phyloP scores from a whole-genome alignment of 2,113 vertebrate genomes.

The Platichthys flesus region DNA sequence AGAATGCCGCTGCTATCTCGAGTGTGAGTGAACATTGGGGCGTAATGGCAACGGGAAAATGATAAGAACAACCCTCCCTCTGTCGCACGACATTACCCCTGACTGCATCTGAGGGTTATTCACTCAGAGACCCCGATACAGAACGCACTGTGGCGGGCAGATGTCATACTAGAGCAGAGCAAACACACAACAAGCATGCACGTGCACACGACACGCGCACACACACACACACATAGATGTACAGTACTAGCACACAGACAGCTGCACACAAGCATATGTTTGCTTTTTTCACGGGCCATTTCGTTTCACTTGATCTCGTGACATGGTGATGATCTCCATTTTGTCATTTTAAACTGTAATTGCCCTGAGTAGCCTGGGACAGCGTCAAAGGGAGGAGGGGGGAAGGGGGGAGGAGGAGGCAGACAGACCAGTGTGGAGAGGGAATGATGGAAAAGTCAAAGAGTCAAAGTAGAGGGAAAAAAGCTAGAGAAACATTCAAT shows the following conservation, averaged over 20 bases:
- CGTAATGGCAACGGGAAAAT: conserved; percentile 54
- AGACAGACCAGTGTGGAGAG: background rate
- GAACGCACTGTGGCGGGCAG: conserved; percentile 52
- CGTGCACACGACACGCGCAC: conserved; percentile 2
- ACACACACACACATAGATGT: background rate
- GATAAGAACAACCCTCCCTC: conserved; percentile 49
- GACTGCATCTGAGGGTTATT: conserved; percentile 53
- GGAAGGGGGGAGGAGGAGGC: background rate
- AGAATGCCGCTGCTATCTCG: conserved; percentile 32
- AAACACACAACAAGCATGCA: conserved; percentile 21
- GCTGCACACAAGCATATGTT: conserved; percentile 43
- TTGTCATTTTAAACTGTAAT: conserved; percentile 78
- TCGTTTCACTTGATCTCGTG: conserved; percentile 73
- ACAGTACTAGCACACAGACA: conserved; percentile 1
- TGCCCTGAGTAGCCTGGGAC: conserved; percentile 53
- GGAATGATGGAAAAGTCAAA: conserved; percentile 30
- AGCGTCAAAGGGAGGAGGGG: conserved; percentile 13
- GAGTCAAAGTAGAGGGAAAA: conserved; percentile 1
- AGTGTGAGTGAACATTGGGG: conserved; percentile 20
- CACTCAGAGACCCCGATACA: conserved; percentile 38
- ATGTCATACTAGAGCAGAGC: conserved; percentile 42
- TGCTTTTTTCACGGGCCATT: conserved; percentile 74
- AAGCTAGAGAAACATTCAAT: conserved; percentile 19
- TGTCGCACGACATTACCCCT: conserved; percentile 61
- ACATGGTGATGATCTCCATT: conserved; percentile 73